Conservation (phyloP, 2,888 invertebrate species). For the Ophion costatus region DNA sequence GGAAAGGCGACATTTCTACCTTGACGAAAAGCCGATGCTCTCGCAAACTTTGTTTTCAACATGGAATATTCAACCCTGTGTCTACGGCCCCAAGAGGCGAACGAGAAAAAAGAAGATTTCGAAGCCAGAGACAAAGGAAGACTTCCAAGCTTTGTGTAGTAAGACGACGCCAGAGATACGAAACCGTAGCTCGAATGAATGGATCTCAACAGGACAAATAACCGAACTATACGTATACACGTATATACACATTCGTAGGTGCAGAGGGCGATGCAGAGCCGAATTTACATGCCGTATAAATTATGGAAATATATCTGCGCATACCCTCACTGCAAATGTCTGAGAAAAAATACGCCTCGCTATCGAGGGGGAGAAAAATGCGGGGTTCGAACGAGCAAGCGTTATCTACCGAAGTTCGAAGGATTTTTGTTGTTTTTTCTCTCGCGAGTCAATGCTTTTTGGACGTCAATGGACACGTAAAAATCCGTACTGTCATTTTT, state of each 20-base stretch:
- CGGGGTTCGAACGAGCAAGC: conserved; percentile 1
- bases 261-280: conserved; percentile 60
- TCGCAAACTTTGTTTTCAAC: conserved; percentile 44
- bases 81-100: conserved; percentile 20
- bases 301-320: conserved; percentile 73
- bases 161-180: conserved; percentile 6
- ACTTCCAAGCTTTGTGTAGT: conserved; percentile 20
- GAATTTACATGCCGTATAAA: conserved; percentile 76
- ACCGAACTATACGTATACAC: background rate
- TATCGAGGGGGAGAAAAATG: conserved; percentile 17
- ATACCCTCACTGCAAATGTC: conserved; percentile 62
- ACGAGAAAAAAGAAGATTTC: conserved; percentile 1
- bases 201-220: conserved; percentile 6
- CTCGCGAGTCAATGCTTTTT: background rate
- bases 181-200: conserved; percentile 16
- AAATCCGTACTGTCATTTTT: background rate
- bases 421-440: background rate
- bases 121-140: conserved; percentile 10
- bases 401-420: conserved; percentile 6
- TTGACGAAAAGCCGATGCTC: conserved; percentile 45
- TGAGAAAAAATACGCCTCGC: conserved; percentile 49
- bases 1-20: conserved; percentile 20
- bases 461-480: background rate
- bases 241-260: background rate
- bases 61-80: conserved; percentile 57